Evolutionary conservation across 2,888 invertebrate genomes (phyloP), one percentile per base, ranked within the genome.

Genomic region (Andrena haemorrhoa): DNA sequence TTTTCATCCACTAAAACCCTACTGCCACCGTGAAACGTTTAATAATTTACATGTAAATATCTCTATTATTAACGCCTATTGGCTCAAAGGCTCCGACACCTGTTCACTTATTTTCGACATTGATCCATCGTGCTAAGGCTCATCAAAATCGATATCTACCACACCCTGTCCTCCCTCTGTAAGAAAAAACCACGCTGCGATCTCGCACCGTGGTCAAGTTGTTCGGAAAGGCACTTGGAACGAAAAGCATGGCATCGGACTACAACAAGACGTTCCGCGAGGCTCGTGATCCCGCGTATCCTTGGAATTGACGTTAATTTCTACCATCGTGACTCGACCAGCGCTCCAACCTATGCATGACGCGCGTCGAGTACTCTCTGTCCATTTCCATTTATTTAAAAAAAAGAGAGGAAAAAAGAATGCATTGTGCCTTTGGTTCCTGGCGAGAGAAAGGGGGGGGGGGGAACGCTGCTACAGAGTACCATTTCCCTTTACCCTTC

Each of bases 181-280:
- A 29, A 29, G 29, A 3, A 10, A 10, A 35, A 81, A 83, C 68
- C 77, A 75, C 60, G 56, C 73, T 53, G 69, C 74, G 56, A 75
- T 63, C 51, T 26, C 31, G 75, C 66, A 33, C 60, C 35, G 58
- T 33, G 69, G 47, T 49, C 73, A 69, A 77, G 70, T 82, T 74
- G 82, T 82, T 78, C 76, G 71, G 81, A 88, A 89, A 89, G 89
- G 89, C 89, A 89, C 89, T 89, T 89, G 31, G 82, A 89, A 89
- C 84, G 81, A 86, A 89, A 89, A 84, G 70, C 84, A 86, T 83
- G 81, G 70, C 82, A 82, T 77, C 82, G 81, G 77, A 83, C 65
- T 82, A 47, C 63, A 60, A 66, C 61, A 47, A 66, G 70, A 53
- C 73, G 51, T 73, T 23, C 12, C 12, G 53, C 49, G 56, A 79